Base-by-base conservation (phyloP, 2,888 invertebrate species). In the Sarcophaga subvicina region DNA sequence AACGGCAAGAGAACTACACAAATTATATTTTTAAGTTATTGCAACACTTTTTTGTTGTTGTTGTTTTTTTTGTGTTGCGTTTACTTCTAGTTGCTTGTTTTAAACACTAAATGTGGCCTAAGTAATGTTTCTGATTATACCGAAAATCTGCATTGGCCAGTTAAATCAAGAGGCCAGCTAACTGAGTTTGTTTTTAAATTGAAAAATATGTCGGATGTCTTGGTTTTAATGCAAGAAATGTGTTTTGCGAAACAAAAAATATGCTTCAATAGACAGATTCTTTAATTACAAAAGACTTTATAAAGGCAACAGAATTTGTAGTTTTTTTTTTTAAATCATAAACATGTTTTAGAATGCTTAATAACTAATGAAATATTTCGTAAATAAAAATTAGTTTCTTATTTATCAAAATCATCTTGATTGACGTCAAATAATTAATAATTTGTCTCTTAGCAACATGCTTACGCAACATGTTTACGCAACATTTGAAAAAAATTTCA, bases 1-100 rank as follows among this genome's bases (percentile, higher is more conserved):
- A 62, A 25, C 11, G 27, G 3, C n/a, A 79, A 22, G 22, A 22
- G 22, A 22, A 62, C 81, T 70, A 73, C 79, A 82, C 87, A 87
- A 87, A 87, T 87, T 87, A 87, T 87, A 87, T 84, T 84, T 87
- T 87, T 84, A 84, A 87, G 87, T 87, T 87, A 87, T 87, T 84
- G 87, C 87, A 59, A 84, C 72, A 71, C 76, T 80, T 80, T 83
- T 27, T 54, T 17, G 22, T 22, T 22, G 22, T 22, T 22, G 22
- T 22, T 22, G 22, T 22, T 49, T 49, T 54, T 12, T 54, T 1
- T 8, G 3, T 4, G 4, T 37, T 12, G 54, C 54, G 54, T 54
- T 14, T 14, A 3, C 12, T 22, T 22, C 4, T 17, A 67, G 45
- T 79, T 75, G 37, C 27, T 25, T 25, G 25, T 25, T 25, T 25